Conservation (phyloP, 1,140 invertebrate species). For the Caenorhabditis brenneri region DNA sequence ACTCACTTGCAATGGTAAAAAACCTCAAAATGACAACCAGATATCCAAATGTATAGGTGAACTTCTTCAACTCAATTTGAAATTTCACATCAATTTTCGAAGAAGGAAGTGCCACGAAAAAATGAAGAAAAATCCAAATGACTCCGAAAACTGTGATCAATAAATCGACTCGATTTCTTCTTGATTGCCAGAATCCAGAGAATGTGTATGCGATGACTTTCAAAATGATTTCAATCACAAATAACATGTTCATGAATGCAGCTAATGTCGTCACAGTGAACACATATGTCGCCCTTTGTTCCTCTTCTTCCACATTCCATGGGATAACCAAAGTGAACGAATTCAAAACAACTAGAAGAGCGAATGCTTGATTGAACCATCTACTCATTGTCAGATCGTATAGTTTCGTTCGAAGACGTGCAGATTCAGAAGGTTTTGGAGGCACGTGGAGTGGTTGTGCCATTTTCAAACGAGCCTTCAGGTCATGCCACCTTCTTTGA, state of each 20-base stretch:
- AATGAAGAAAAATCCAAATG: slow-evolving; percentile 93
- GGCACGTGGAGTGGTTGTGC: slow-evolving; percentile 97
- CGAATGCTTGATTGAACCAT: slow-evolving; percentile 80
- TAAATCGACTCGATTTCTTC: slow-evolving; percentile 95
- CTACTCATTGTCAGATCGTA: slow-evolving; percentile 98
- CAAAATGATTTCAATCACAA: slow-evolving; percentile 83
- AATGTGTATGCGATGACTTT: slow-evolving; percentile 98
- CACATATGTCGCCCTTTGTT: slow-evolving; percentile 67
- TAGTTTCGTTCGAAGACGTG: slow-evolving; percentile 83
- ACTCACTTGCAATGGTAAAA: slow-evolving; percentile 89
- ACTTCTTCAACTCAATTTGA: slow-evolving; percentile 65
- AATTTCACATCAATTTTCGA: slow-evolving; percentile 33
- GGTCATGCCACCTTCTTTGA: slow-evolving; percentile 98
- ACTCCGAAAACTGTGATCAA: slow-evolving; percentile 94
- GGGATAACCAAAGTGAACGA: slow-evolving; percentile 70
- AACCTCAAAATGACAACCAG: slow-evolving; percentile 96
- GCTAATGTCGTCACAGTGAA: slow-evolving; percentile 82
- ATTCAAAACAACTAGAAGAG: slow-evolving; percentile 65
- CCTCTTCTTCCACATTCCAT: slow-evolving; percentile 74
- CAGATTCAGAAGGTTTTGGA: slow-evolving; percentile 79
- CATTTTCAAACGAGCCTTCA: slow-evolving; percentile 97
- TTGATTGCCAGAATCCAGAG: slow-evolving; percentile 95
- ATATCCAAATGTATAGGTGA: slow-evolving; percentile 89
- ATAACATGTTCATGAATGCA: slow-evolving; percentile 78
- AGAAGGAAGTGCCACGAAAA: slow-evolving; percentile 78